Base-by-base conservation (phyloP, 2,113 vertebrate genomes). In the Cyanistes caeruleus region DNA sequence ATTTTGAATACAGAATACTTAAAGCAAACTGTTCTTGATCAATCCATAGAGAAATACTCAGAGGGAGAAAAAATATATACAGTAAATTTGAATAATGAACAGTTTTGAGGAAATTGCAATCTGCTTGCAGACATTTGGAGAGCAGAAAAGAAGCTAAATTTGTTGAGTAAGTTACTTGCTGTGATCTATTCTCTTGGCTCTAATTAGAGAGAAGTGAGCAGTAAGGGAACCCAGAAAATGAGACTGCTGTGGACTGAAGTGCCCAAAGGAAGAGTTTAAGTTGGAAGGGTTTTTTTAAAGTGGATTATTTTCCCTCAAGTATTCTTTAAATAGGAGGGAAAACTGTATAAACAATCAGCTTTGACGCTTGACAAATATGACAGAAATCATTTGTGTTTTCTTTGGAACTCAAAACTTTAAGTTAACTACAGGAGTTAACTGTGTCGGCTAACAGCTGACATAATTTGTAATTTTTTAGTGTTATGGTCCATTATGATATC, bases 21-120 rank as follows among this genome's bases (percentile, higher is more conserved):
- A 95, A 95, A 95, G 95, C 93, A 97, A 96, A 97, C 93, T 97
- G 95, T 93, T 97, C 95, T 95, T 96, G 96, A 96, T 96, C 96
- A 96, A 96, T 96, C 96, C 92, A 79, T 62, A 94, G 92, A 97
- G 96, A 89, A 96, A 97, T 95, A 90, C 92, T 95, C 95, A 84
- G 95, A 94, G 95, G 90, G 90, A 90, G 90, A 81, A 96, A 97
- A 97, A 94, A 96, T 96, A 96, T 96, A 94, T 97, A 96, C 96
- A 93, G 93, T 96, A 96, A 96, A 97, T 97, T 97, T 96, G 95
- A 97, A 97, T 97, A 97, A 97, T 94, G 95, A 97, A 96, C 93
- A 96, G 93, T 97, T 97, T 96, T 96, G 96, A 95, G 96, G 95
- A 97, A 97, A 97, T 97, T 97, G 96, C 96, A 97, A 96, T 96